These are phyloP conservation scores for Columba livia DNA, from an alignment of 2,113 vertebrate species.

Conservation along the genomic window DNA sequence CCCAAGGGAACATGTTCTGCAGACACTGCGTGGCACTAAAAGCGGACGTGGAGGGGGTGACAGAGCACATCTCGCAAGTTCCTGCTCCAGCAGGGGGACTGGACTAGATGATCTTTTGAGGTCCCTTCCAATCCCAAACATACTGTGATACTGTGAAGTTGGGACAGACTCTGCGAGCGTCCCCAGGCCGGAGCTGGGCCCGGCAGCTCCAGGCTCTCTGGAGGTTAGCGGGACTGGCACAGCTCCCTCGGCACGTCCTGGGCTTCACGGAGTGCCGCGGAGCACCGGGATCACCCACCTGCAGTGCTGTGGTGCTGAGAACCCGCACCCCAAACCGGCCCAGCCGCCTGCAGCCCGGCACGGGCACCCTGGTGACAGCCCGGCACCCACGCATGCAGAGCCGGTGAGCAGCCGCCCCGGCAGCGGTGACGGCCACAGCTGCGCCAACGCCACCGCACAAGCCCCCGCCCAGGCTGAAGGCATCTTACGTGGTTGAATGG, in stretches of 20 bases:
- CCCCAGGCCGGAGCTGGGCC: too few relatives aligned
- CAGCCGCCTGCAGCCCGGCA: background rate
- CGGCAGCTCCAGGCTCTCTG: background rate
- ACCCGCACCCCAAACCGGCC: background rate
- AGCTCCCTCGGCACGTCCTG: background rate
- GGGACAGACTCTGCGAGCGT: too few relatives aligned
- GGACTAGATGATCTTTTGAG: too few relatives aligned
- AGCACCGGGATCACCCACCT: background rate
- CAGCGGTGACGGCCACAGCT: background rate
- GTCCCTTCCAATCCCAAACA: too few relatives aligned
- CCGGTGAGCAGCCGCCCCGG: background rate
- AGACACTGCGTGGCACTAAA: background rate
- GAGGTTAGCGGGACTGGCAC: background rate
- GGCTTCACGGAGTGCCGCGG: rapidly evolving
- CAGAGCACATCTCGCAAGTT: background rate
- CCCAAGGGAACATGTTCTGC: background rate
- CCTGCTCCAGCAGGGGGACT: too few relatives aligned
- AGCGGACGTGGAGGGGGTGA: background rate
- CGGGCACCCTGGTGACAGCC: too few relatives aligned
- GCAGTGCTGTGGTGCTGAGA: rapidly evolving
- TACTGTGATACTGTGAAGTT: too few relatives aligned
- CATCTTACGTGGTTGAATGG: conserved; percentile 60
- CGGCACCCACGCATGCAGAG: background rate
- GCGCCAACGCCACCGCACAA: background rate
- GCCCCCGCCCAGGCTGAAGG: background rate